Evolutionary conservation across 2,797 vertebrate species (phyloP).

Genomic region (Alfaro cultratus): DNA sequence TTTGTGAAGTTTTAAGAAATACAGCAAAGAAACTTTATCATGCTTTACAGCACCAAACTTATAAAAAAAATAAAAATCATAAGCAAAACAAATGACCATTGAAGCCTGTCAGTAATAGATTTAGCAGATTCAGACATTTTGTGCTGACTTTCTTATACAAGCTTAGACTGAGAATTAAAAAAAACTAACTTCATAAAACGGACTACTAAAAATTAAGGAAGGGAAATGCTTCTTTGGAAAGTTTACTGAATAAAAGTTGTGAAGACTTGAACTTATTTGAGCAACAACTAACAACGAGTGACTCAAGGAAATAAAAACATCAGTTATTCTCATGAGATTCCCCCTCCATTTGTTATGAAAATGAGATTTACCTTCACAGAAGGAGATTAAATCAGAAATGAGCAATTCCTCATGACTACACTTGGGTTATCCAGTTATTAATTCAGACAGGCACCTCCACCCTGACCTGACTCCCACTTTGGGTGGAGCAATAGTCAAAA

Average conservation of each 20-base stretch:
- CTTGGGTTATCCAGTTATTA: slow-evolving; percentile 62
- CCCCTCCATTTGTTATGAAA: slow-evolving; percentile 43
- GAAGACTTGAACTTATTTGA: slow-evolving; percentile 1
- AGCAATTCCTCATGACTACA: slow-evolving; percentile 47
- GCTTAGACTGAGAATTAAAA: background rate
- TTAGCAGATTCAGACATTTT: background rate
- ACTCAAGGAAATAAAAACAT: slow-evolving; percentile 24
- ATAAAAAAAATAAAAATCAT: background rate
- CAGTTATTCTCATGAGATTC: slow-evolving; percentile 38
- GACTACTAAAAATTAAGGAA: background rate
- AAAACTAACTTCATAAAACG: background rate
- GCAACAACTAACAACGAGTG: slow-evolving; percentile 17
- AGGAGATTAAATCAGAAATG: slow-evolving; percentile 37
- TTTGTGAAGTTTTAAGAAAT: background rate
- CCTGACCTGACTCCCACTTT: slow-evolving; percentile 32
- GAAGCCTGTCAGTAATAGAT: too few relatives aligned
- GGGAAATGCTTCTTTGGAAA: background rate
- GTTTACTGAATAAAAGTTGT: background rate
- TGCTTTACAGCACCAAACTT: background rate
- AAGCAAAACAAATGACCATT: too few relatives aligned
- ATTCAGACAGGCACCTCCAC: slow-evolving; percentile 58
- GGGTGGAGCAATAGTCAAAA: slow-evolving; percentile 47
- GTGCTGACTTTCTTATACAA: background rate
- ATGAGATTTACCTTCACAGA: slow-evolving; percentile 57
- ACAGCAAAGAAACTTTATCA: too few relatives aligned